Evolutionary conservation across 2,797 vertebrate genomes (phyloP).

Genomic region (Pteronotus mesoamericanus): DNA sequence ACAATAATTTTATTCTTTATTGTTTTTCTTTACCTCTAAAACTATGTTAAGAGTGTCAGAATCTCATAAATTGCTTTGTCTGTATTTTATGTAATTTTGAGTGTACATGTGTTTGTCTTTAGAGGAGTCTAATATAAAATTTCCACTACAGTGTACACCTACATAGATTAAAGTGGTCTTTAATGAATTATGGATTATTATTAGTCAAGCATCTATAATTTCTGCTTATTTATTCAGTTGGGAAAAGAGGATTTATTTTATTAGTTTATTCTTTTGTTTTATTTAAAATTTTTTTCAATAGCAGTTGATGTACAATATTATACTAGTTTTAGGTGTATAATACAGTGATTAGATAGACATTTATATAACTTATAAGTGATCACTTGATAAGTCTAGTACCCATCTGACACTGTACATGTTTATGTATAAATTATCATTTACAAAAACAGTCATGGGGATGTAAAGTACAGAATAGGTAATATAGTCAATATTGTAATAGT

Average conservation of each 20-base stretch:
- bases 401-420: not conserved
- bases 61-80: slow-evolving; percentile 1
- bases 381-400: not conserved
- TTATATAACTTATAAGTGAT: too few species aligned
- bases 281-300: not conserved
- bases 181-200: slow-evolving; percentile 45
- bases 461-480: not conserved
- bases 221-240: slow-evolving; percentile 30
- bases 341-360: too few species aligned
- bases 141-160: not conserved
- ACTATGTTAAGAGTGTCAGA: slow-evolving; percentile 1
- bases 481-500: too few species aligned
- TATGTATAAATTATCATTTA: not conserved
- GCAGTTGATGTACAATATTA: not conserved
- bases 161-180: not conserved
- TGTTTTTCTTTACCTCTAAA: slow-evolving; percentile 13
- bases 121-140: slow-evolving; percentile 21
- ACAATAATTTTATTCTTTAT: not conserved
- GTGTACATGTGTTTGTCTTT: not conserved
- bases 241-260: slow-evolving; percentile 46
- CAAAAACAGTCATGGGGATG: not conserved
- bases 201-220: slow-evolving; percentile 24
- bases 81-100: slow-evolving; percentile 3
- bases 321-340: too few species aligned
- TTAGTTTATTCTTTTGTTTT: slow-evolving; percentile 30